Conservation (phyloP, 53 echinoderm and acorn worm genomes). For the Temnopleurus reevesii region DNA sequence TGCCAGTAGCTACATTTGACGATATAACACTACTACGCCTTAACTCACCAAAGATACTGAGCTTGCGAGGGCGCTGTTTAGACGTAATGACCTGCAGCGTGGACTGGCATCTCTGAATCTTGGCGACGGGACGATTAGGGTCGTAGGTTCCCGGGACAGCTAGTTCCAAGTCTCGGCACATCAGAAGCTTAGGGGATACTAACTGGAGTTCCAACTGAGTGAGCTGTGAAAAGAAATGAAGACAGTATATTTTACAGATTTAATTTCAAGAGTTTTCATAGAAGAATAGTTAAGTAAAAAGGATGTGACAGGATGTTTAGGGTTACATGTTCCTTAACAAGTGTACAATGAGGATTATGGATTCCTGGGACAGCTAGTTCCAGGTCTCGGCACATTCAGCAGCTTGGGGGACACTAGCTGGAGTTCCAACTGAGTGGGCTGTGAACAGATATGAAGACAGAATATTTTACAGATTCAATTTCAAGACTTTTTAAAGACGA, state of each 20-base stretch:
- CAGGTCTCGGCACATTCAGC: conserved; percentile 90
- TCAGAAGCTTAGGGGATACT: conserved; percentile 96
- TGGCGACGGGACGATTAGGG: conserved; percentile 87
- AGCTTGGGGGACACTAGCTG: conserved; percentile 93
- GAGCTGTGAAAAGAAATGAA: conserved; percentile 62
- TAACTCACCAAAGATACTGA: conserved; percentile 90
- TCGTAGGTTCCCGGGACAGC: conserved; percentile 97
- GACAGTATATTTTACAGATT: too few species aligned
- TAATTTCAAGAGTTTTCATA: too few species aligned
- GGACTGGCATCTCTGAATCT: conserved; percentile 91
- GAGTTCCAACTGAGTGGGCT: conserved; percentile 89
- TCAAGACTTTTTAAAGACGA: too few species aligned
- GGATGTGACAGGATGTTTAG: conserved; percentile 82
- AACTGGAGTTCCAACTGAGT: conserved; percentile 94
- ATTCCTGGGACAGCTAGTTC: conserved; percentile 93
- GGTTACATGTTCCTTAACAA: too few species aligned
- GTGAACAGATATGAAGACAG: background rate
- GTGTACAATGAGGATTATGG: too few species aligned
- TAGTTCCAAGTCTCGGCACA: conserved; percentile 95
- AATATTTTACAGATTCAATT: too few species aligned
- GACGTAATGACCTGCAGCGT: conserved; percentile 98
- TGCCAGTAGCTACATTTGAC: too few species aligned
- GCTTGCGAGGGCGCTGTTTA: conserved; percentile 96
- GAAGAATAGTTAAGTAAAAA: too few species aligned
- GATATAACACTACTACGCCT: too few species aligned